Base-by-base conservation (phyloP, 2,113 vertebrate genomes). In the Suncus etruscus region DNA sequence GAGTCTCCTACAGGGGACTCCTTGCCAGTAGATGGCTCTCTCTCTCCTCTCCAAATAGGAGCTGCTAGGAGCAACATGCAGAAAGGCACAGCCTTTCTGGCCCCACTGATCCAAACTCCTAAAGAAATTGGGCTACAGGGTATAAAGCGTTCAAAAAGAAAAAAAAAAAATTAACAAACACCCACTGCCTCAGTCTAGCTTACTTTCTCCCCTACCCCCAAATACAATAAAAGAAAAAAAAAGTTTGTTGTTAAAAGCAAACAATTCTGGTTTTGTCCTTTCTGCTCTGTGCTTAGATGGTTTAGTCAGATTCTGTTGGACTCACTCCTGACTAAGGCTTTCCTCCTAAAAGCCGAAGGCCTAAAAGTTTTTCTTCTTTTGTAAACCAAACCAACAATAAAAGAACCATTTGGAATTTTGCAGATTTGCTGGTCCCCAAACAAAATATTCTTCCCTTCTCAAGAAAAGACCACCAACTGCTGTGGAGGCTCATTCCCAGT, bases 11-110 rank as follows among this genome's bases (percentile, higher is more conserved):
- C 22, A 48, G 68, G 47, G 78, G n/a, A 27, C 87, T 91, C 72
- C 83, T 81, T 78, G 82, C 94, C 91, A 95, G 86, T 72, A 96
- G 93, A 81, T 94, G 95, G 96, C 94, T 94, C 94, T 85, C 91
- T 94, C 89, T 39, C 39, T 75, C 91, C 77, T 93, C 91, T 75
- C 91, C 83, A 89, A 86, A 50, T 0, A 78, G 68, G 50, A 92
- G 82, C 58, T 27, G 31, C 11, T 51, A 24, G 81, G 85, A 72
- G 48, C 54, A n/a, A n/a, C n/a, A n/a, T n/a, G n/a, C n/a, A n/a
- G n/a, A n/a, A n/a, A n/a, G n/a, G n/a, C n/a, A n/a, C n/a, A n/a
- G 63, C 83, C 8, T 48, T 82, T 70, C 29, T 47, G 11, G 66
- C 54, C 77, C 54, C 72, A 65, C n/a, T 86, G 86, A 78, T 54